Percentiles rank a stretch among this genome's conserved stretches.
Conservation (phyloP, 2,797 vertebrate genomes). For the Anas bernieri region DNA sequence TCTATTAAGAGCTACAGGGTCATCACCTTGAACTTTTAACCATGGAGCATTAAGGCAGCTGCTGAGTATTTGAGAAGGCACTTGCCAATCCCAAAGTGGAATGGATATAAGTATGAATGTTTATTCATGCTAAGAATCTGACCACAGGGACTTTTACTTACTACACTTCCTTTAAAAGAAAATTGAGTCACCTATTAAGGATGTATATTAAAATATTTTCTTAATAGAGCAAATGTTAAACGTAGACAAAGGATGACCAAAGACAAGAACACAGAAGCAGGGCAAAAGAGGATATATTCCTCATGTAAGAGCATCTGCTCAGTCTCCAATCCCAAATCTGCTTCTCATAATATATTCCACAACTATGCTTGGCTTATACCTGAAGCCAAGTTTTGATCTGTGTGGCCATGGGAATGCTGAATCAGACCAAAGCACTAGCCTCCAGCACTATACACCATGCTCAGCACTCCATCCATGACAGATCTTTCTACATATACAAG, state of each 20-base stretch:
- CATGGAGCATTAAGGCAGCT: neutral
- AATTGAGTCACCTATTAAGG: neutral
- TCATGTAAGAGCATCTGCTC: neutral
- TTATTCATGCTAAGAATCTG: conserved; percentile 7
- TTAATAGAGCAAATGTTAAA: neutral
- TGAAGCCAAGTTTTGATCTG: neutral
- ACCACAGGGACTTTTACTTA: neutral
- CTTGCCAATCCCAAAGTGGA: conserved; percentile 3
- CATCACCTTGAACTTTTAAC: conserved; percentile 10
- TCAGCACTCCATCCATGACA: neutral
- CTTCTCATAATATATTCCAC: neutral
- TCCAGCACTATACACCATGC: neutral
- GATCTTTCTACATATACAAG: neutral
- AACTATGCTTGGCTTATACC: neutral
- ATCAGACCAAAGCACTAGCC: neutral
- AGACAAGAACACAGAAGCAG: neutral
- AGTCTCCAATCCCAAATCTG: neutral
- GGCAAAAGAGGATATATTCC: neutral
- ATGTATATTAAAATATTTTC: neutral
- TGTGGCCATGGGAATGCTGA: neutral
- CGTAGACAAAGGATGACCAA: neutral
- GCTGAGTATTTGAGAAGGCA: neutral
- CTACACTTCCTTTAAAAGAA: neutral
- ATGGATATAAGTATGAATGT: neutral
- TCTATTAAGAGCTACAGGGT: neutral